Conservation (phyloP, 2,797 vertebrate genomes). For the Anguilla pacifica region DNA sequence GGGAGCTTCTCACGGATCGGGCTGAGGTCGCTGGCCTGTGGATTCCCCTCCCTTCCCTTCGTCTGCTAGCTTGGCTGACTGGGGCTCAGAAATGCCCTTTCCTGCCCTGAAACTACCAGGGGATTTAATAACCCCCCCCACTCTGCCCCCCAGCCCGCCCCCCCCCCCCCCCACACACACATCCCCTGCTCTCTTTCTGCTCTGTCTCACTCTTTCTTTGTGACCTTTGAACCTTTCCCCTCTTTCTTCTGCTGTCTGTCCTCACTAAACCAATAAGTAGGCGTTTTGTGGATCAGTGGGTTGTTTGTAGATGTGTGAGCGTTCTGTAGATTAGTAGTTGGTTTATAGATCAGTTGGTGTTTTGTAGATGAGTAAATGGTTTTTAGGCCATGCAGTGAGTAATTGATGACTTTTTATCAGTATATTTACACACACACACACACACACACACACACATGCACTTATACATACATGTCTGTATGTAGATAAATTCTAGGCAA, state of each 20-base stretch:
- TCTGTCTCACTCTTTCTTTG: background rate
- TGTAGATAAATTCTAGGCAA: background rate
- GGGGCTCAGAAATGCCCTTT: background rate
- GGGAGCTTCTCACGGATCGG: constrained; percentile 50
- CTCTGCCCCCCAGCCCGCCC: constrained; percentile 27
- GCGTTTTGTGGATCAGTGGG: constrained; percentile 8
- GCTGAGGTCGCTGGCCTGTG: constrained; percentile 50
- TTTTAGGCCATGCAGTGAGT: background rate
- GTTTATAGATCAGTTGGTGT: background rate
- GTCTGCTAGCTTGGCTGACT: constrained; percentile 8
- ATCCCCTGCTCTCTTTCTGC: constrained; percentile 31
- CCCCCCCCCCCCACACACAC: constrained; percentile 26
- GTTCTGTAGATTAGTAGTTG: constrained; percentile 16
- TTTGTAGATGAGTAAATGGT: background rate
- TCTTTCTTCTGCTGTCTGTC: background rate
- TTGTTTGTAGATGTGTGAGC: background rate
- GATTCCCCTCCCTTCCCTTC: constrained; percentile 28
- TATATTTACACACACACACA: background rate
- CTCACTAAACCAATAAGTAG: constrained; percentile 20
- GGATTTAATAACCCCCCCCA: background rate
- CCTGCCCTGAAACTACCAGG: background rate
- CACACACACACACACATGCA: background rate
- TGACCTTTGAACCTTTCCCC: background rate
- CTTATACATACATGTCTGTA: background rate
- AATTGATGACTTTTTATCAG: background rate